Evolutionary conservation across 2,113 vertebrate species (phyloP).

Genomic region (Mesembrinibis cayennensis): DNA sequence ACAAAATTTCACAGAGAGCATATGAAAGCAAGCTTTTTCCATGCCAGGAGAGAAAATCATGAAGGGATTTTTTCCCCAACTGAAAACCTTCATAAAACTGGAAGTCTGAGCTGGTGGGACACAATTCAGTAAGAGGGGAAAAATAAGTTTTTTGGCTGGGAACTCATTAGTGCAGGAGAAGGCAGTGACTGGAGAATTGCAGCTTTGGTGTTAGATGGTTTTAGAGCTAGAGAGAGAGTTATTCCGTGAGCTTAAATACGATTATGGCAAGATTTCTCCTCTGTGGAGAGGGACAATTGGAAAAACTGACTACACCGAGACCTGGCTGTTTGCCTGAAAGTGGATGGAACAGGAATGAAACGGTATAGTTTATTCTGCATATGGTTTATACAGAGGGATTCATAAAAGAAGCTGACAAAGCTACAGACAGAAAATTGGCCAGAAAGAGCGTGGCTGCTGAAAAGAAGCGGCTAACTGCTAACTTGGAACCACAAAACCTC

Average conservation of each 20-base stretch:
- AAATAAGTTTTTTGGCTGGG: neutral
- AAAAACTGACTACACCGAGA: conserved; percentile 10
- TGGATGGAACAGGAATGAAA: neutral
- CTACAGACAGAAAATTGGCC: neutral
- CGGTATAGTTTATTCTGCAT: neutral
- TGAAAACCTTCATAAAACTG: conserved; percentile 6
- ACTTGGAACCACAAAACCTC: neutral
- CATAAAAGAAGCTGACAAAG: neutral
- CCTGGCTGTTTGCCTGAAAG: conserved; percentile 17
- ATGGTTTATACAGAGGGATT: neutral
- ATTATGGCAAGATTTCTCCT: neutral
- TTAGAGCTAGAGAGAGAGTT: neutral
- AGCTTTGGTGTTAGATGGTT: neutral
- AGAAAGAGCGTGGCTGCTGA: neutral
- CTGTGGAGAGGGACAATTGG: neutral
- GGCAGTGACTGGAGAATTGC: neutral
- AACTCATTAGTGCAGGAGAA: neutral
- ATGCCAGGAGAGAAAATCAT: neutral
- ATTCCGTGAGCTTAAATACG: neutral
- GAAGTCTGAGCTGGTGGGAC: neutral
- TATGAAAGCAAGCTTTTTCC: neutral
- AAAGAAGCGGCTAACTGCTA: neutral
- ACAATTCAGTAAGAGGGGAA: neutral
- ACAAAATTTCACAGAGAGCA: neutral
- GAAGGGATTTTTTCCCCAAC: neutral